Conservation (phyloP, 2,888 invertebrate species). For the Anoplius nigerrimus region DNA sequence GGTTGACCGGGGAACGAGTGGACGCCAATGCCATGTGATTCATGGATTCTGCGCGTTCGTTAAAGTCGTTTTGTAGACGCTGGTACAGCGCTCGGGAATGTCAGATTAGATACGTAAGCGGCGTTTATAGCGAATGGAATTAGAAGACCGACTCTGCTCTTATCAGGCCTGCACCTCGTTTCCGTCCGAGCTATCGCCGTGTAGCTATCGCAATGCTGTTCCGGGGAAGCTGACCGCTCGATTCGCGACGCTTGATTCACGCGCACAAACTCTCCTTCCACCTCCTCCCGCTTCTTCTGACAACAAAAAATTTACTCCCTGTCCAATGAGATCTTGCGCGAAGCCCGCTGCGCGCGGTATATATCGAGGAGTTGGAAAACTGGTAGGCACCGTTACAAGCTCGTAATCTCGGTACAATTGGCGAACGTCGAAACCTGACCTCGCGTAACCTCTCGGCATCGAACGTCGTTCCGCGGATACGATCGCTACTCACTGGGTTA, state of each 20-base stretch:
- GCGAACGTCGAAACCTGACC: slow-evolving; percentile 48
- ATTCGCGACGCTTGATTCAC: slow-evolving; percentile 14
- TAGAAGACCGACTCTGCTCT: slow-evolving; percentile 55
- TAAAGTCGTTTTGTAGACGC: slow-evolving; percentile 48
- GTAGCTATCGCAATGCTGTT: slow-evolving; percentile 32
- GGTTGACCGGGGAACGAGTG: slow-evolving; percentile 17
- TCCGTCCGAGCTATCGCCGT: slow-evolving; percentile 51
- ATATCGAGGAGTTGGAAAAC: background rate
- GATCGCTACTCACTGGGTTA: slow-evolving; percentile 58
- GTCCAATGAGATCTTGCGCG: too few relatives aligned
- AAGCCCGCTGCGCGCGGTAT: background rate
- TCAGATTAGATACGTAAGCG: slow-evolving; percentile 67
- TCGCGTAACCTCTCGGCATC: slow-evolving; percentile 58
- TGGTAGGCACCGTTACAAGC: background rate
- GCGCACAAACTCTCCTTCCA: background rate
- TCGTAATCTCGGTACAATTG: background rate
- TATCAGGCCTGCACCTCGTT: slow-evolving; percentile 54
- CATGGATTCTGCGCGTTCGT: slow-evolving; percentile 61
- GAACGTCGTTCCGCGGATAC: slow-evolving; percentile 39
- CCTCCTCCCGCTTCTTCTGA: slow-evolving; percentile 7
- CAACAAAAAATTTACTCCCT: background rate
- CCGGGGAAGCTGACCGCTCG: slow-evolving; percentile 24
- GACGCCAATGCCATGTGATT: slow-evolving; percentile 53
- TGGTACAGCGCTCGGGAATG: slow-evolving; percentile 48
- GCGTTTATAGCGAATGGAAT: slow-evolving; percentile 63